phyloP scores from a whole-genome alignment of 2,888 invertebrate species.

The Hydriomena furcata region DNA sequence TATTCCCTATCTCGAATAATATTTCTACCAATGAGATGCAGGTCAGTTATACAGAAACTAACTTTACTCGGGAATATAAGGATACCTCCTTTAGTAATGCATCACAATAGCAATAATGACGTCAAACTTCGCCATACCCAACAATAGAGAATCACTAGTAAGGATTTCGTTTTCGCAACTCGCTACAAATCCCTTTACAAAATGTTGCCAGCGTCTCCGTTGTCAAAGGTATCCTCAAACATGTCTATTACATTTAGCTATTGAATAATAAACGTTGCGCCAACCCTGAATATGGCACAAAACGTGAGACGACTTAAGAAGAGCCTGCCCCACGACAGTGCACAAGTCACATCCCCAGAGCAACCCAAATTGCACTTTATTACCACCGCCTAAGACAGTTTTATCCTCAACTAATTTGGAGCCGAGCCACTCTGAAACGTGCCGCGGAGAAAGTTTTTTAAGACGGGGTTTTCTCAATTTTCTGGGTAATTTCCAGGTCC shows the following conservation, averaged over 20 bases:
- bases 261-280: slow-evolving; percentile 71
- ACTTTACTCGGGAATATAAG: too few relatives aligned
- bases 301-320: slow-evolving; percentile 62
- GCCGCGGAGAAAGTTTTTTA: slow-evolving; percentile 53
- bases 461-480: slow-evolving; percentile 60
- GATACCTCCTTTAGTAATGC: not conserved
- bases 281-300: slow-evolving; percentile 53
- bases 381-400: slow-evolving; percentile 41
- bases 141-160: slow-evolving; percentile 18
- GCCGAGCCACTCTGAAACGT: slow-evolving; percentile 40
- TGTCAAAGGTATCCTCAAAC: slow-evolving; percentile 47
- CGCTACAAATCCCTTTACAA: slow-evolving; percentile 36
- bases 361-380: slow-evolving; percentile 60
- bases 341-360: slow-evolving; percentile 43
- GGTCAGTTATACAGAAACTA: slow-evolving; percentile 5
- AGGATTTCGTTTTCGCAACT: slow-evolving; percentile 23
- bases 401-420: slow-evolving; percentile 43
- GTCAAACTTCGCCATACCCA: slow-evolving; percentile 9
- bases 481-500: slow-evolving; percentile 54
- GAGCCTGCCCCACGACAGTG: slow-evolving; percentile 40
- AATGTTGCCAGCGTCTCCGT: slow-evolving; percentile 32
- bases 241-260: slow-evolving; percentile 69
- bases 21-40: slow-evolving; percentile 1
- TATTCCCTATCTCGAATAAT: slow-evolving; percentile 5
- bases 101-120: slow-evolving; percentile 13